Conservation (phyloP, 2,797 vertebrate species). For the Gymnothorax reevesii region DNA sequence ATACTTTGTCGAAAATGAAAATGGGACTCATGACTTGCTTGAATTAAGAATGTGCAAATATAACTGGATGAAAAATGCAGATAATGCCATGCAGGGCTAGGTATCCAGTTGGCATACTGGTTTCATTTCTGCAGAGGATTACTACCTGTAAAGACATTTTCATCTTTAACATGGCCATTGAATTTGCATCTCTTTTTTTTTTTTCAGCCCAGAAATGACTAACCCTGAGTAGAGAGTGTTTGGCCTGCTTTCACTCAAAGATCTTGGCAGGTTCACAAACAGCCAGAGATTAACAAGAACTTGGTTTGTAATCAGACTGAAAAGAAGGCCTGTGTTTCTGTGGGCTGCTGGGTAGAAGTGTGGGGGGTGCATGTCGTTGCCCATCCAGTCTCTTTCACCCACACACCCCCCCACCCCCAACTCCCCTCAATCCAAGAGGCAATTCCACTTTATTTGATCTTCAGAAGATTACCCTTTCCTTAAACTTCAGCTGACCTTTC, state of each 20-base stretch:
- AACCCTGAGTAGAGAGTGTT: conserved; percentile 30
- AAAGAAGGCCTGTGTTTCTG: conserved; percentile 5
- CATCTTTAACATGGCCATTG: conserved; percentile 27
- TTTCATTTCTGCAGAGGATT: conserved; percentile 9
- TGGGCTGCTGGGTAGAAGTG: background rate
- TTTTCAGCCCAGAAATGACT: conserved; percentile 42
- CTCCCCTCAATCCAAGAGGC: background rate
- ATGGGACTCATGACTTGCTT: too few relatives aligned
- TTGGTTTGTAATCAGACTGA: conserved; percentile 14
- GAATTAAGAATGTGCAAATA: too few relatives aligned
- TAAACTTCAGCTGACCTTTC: conserved; percentile 60
- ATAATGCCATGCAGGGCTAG: too few relatives aligned
- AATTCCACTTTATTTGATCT: conserved; percentile 53
- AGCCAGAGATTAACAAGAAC: conserved; percentile 45
- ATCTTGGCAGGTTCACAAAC: conserved; percentile 41
- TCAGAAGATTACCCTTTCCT: conserved; percentile 52
- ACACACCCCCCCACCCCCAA: too few relatives aligned
- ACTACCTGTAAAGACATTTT: conserved; percentile 8
- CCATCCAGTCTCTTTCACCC: background rate
- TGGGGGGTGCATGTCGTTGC: background rate
- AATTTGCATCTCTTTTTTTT: conserved; percentile 39
- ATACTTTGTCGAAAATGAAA: background rate
- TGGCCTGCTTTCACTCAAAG: conserved; percentile 34
- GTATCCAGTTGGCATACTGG: background rate
- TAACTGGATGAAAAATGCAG: background rate